These are phyloP conservation scores for Tubulanus polymorphus DNA, from an alignment of 2,888 invertebrate genomes.

Conservation along the genomic window DNA sequence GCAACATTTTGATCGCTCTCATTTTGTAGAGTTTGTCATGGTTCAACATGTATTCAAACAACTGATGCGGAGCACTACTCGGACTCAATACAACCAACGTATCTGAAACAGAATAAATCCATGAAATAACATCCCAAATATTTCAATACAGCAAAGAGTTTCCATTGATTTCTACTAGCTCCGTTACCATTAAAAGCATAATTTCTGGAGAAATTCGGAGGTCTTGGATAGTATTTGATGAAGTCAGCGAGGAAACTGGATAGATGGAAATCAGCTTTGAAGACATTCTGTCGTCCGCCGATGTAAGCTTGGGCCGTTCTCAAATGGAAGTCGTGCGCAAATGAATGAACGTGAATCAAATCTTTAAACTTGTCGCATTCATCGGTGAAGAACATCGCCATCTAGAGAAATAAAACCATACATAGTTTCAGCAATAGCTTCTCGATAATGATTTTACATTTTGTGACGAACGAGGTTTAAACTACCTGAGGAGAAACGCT, in stretches of 20 bases:
- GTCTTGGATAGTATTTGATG: conserved; percentile 70
- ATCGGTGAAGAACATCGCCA: conserved; percentile 40
- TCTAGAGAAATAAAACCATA: not conserved
- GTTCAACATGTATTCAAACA: conserved; percentile 68
- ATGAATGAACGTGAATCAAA: conserved; percentile 71
- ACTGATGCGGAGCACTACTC: conserved; percentile 62
- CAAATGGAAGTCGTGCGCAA: conserved; percentile 73
- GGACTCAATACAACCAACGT: conserved; percentile 60
- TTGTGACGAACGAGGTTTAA: not conserved
- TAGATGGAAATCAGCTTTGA: conserved; percentile 63
- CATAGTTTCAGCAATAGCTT: not conserved
- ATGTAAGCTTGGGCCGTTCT: conserved; percentile 66
- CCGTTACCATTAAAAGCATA: conserved; percentile 67
- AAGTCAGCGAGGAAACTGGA: conserved; percentile 73
- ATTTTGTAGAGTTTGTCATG: conserved; percentile 67
- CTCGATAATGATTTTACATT: not conserved
- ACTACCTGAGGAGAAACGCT: not conserved
- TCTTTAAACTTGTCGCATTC: conserved; percentile 65
- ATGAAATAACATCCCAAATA: not conserved
- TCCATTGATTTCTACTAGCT: too few relatives aligned
- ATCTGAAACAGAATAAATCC: conserved; percentile 53
- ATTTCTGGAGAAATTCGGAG: conserved; percentile 73
- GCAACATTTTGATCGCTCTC: conserved; percentile 64
- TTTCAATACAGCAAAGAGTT: too few relatives aligned
- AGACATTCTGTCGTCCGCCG: conserved; percentile 55